Percentiles rank a stretch among this genome's conserved stretches.
Conservation (phyloP, 2,113 vertebrate genomes). For the Paramormyrops kingsleyae region DNA sequence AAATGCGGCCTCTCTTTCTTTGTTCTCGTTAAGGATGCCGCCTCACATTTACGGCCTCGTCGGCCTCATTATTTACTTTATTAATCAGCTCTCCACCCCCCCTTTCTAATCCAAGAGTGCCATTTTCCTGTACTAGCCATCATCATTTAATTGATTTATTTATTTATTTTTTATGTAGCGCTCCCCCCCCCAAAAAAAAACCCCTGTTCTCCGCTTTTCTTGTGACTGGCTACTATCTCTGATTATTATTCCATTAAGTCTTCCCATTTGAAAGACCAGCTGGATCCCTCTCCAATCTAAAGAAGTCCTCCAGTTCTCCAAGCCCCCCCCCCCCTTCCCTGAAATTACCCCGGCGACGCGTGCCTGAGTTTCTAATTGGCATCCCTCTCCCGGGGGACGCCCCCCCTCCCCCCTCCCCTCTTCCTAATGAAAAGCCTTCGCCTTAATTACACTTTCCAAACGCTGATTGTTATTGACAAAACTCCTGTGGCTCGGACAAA, state of each 20-base stretch:
- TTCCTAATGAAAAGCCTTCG: conserved; percentile 78
- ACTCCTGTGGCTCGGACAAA: conserved; percentile 79
- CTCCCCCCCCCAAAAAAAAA: conserved; percentile 34
- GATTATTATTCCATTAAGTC: conserved; percentile 74
- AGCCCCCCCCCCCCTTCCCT: conserved; percentile 51
- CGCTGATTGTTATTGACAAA: conserved; percentile 82
- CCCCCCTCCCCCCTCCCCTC: conserved; percentile 57
- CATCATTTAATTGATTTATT: conserved; percentile 7
- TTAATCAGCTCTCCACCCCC: conserved; percentile 63
- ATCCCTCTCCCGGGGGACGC: conserved; percentile 66
- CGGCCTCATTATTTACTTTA: conserved; percentile 66
- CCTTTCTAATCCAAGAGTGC: conserved; percentile 42
- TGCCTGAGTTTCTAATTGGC: conserved; percentile 78
- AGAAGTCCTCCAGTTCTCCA: conserved; percentile 57
- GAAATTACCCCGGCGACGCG: conserved; percentile 74
- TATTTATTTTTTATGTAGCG: neutral
- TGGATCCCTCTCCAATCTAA: conserved; percentile 73
- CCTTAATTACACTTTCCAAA: conserved; percentile 81
- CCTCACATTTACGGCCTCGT: conserved; percentile 54
- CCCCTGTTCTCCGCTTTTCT: conserved; percentile 29
- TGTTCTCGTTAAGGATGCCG: conserved; percentile 61
- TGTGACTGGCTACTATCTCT: conserved; percentile 58
- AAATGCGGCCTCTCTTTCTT: conserved; percentile 62
- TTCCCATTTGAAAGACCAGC: conserved; percentile 62
- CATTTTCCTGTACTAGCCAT: conserved; percentile 42